Conservation (phyloP, 2,888 invertebrate genomes). For the Drosophila phalerata region DNA sequence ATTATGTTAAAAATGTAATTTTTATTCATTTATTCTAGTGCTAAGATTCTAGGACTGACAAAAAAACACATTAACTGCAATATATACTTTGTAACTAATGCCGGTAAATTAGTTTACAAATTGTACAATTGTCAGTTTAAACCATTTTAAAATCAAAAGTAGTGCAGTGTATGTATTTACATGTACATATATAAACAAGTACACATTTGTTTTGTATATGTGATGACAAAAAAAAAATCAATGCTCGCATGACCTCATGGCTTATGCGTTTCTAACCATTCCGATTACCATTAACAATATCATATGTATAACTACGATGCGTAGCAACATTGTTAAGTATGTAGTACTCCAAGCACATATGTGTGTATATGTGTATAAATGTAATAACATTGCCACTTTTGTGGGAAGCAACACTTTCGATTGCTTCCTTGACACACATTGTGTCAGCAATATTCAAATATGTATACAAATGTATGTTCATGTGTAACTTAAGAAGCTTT, state of each 20-base stretch:
- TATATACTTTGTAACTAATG: neutral
- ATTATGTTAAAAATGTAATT: constrained; percentile 1
- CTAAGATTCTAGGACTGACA: neutral
- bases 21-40: neutral
- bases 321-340: constrained; percentile 42
- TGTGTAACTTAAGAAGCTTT: constrained; percentile 2
- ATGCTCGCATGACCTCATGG: constrained; percentile 53
- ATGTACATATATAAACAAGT: neutral
- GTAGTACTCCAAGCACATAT: constrained; percentile 2
- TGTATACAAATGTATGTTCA: neutral
- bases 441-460: neutral
- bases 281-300: constrained; percentile 2
- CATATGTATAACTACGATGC: constrained; percentile 16
- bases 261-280: constrained; percentile 21
- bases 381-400: constrained; percentile 9
- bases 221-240: constrained; percentile 47
- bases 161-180: neutral
- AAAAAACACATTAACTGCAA: neutral
- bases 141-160: neutral
- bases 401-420: constrained; percentile 21
- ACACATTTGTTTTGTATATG: neutral
- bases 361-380: neutral
- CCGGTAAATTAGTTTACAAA: constrained; percentile 29
- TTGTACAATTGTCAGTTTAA: neutral
- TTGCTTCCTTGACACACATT: constrained; percentile 24